Percentiles rank a stretch among this genome's conserved stretches.
phyloP scores from a whole-genome alignment of 23 tunicate species.

The Phallusia fumigata region DNA sequence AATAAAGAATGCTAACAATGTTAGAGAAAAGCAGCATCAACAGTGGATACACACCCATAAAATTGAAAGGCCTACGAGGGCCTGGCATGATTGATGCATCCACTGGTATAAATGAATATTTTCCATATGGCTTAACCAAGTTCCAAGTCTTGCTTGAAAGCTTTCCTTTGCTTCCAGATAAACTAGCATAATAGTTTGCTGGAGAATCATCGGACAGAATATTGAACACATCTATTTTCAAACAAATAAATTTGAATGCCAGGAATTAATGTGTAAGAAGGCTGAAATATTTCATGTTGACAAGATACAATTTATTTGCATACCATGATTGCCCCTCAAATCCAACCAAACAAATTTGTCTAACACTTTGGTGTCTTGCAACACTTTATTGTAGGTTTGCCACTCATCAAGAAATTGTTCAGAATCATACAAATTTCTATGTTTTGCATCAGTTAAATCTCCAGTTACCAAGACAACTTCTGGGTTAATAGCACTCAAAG shows the following conservation, averaged over 20 bases:
- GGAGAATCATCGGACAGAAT: constrained; percentile 33
- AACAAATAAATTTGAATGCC: too few relatives aligned
- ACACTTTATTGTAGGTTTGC: constrained; percentile 68
- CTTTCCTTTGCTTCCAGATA: constrained; percentile 82
- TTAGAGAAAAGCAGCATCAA: too few relatives aligned
- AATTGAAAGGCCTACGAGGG: constrained; percentile 85
- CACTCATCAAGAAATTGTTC: constrained; percentile 73
- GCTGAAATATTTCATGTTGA: not conserved
- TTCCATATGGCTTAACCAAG: constrained; percentile 69
- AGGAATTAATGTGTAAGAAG: not conserved
- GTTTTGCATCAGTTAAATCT: constrained; percentile 97
- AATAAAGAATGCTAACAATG: too few relatives aligned
- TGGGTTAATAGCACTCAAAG: constrained; percentile 62
- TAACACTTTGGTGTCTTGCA: constrained; percentile 51
- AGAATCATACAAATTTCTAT: constrained; percentile 51
- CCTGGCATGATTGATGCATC: constrained; percentile 91
- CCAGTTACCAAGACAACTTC: constrained; percentile 95
- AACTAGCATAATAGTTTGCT: constrained; percentile 50
- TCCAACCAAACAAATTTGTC: constrained; percentile 79
- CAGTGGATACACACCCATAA: constrained; percentile 65
- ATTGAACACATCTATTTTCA: constrained; percentile 75
- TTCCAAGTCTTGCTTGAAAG: constrained; percentile 24
- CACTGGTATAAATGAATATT: constrained; percentile 80
- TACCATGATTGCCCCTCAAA: constrained; percentile 96
- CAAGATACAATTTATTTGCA: not conserved